A percentile compares a stretch with the other conserved stretches of the same genome.
phyloP scores from a whole-genome alignment of 2,888 invertebrate species.

The Fragum sueziense region DNA sequence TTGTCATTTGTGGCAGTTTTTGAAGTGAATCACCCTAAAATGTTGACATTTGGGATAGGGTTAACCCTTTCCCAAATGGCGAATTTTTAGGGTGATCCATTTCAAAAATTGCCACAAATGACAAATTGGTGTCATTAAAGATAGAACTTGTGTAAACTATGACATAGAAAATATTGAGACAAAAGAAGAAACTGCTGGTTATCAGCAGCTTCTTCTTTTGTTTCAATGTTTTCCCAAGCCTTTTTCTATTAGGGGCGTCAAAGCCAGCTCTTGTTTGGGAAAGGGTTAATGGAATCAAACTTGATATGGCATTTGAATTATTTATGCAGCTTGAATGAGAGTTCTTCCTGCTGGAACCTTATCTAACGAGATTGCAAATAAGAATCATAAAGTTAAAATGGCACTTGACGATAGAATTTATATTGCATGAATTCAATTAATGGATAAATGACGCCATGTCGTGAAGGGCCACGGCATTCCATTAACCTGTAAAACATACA shows the following conservation, averaged over 20 bases:
- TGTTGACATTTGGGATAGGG: not conserved
- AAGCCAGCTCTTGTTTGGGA: too few species aligned
- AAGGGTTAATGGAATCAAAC: not conserved
- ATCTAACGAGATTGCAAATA: slow-evolving; percentile 21
- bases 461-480: not conserved
- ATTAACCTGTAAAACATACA: not conserved
- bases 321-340: slow-evolving; percentile 11
- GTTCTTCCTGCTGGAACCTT: slow-evolving; percentile 13
- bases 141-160: too few species aligned
- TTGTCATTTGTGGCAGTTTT: too few species aligned
- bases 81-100: too few species aligned
- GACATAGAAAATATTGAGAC: too few species aligned
- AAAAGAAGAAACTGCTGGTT: too few species aligned
- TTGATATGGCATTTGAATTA: slow-evolving; percentile 16
- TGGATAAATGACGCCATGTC: not conserved
- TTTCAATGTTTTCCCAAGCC: too few species aligned
- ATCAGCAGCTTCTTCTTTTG: too few species aligned
- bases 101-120: too few species aligned
- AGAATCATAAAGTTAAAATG: slow-evolving; percentile 21
- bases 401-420: slow-evolving; percentile 17
- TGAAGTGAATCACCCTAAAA: too few species aligned
- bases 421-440: slow-evolving; percentile 14
- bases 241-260: too few species aligned
- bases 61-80: not conserved
- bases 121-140: too few species aligned